These are phyloP conservation scores for Anthophora plumipes DNA, from an alignment of 2,888 invertebrate species.

Conservation along the genomic window DNA sequence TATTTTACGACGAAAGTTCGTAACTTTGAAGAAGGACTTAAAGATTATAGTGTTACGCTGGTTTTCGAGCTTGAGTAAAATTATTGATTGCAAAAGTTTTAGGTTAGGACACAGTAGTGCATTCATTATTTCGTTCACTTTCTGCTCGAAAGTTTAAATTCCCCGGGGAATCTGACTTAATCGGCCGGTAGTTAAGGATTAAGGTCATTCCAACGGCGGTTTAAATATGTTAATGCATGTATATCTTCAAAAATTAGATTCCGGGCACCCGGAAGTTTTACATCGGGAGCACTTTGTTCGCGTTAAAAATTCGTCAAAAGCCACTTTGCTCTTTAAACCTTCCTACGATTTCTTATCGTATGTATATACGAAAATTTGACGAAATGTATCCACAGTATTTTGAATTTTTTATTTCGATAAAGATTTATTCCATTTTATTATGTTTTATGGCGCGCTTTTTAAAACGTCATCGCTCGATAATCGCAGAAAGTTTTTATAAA, in stretches of 20 bases:
- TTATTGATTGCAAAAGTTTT: neutral
- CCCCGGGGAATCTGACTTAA: neutral
- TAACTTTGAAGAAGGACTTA: too few relatives aligned
- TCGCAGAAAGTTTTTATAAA: constrained; percentile 5
- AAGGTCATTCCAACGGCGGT: neutral
- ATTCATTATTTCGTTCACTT: neutral
- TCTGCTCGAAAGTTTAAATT: neutral
- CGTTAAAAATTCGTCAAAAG: neutral
- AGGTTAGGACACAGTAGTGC: neutral
- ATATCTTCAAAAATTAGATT: constrained; percentile 15
- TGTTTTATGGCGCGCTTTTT: too few relatives aligned
- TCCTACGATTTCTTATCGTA: neutral
- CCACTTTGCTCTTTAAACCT: neutral
- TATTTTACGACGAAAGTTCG: too few relatives aligned
- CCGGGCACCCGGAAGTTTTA: neutral
- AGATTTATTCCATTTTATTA: too few relatives aligned
- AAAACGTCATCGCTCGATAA: neutral
- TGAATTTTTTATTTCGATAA: neutral
- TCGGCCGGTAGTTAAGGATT: neutral
- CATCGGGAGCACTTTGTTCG: too few relatives aligned
- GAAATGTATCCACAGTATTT: neutral
- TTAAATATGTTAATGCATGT: constrained; percentile 16
- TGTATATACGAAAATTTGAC: too few relatives aligned
- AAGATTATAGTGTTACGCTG: too few relatives aligned
- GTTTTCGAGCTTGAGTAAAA: too few relatives aligned